Evolutionary conservation across 2,888 invertebrate genomes (phyloP).

Genomic region (Anoncus sp.): DNA sequence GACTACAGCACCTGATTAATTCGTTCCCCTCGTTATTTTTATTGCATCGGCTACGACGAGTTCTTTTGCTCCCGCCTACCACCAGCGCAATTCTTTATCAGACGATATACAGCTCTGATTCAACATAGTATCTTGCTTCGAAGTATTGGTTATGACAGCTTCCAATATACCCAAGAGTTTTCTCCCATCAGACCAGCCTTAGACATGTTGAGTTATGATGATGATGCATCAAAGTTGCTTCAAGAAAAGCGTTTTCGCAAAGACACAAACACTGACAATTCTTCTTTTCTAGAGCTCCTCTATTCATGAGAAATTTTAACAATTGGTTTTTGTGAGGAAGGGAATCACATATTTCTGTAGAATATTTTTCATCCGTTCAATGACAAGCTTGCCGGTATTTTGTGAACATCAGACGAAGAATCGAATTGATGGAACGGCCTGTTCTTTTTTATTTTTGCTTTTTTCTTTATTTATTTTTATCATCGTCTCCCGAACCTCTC

Average conservation of each 20-base stretch:
- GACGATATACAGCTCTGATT: not conserved
- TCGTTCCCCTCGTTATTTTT: constrained; percentile 68
- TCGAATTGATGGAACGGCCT: constrained; percentile 28
- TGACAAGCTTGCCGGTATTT: constrained; percentile 3
- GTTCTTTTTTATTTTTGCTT: constrained; percentile 28
- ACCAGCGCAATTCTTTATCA: constrained; percentile 33
- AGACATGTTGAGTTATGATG: constrained; percentile 4
- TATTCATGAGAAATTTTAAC: constrained; percentile 32
- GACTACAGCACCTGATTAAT: constrained; percentile 62
- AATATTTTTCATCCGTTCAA: constrained; percentile 21
- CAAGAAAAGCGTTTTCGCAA: constrained; percentile 1
- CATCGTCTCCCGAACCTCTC: constrained; percentile 3
- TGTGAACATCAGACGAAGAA: constrained; percentile 28
- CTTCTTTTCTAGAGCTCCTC: constrained; percentile 9
- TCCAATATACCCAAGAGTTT: constrained; percentile 1
- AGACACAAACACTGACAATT: constrained; percentile 25
- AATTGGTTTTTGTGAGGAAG: constrained; percentile 44
- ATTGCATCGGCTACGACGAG: constrained; percentile 53
- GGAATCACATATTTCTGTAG: constrained; percentile 26
- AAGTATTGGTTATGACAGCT: constrained; percentile 6
- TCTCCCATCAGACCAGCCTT: not conserved
- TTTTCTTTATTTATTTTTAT: constrained; percentile 20
- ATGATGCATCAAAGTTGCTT: not conserved
- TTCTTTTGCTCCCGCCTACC: constrained; percentile 47
- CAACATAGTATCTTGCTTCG: not conserved